Percentiles rank a stretch among this genome's conserved stretches.
These are phyloP conservation scores for Acanthococcus lagerstroemiae DNA, from an alignment of 2,888 invertebrate genomes.

Conservation along the genomic window DNA sequence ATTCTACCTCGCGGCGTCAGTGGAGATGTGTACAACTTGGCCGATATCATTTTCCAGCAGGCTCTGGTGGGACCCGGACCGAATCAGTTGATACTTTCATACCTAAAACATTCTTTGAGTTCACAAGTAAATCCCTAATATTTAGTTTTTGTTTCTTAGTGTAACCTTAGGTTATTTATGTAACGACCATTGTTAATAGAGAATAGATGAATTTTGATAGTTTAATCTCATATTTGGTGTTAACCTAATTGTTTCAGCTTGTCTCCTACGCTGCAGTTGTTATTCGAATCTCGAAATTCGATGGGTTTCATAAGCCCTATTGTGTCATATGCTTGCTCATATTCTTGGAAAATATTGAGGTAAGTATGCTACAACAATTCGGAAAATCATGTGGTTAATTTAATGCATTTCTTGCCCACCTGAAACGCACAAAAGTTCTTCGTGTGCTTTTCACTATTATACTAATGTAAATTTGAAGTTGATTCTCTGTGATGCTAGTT, in stretches of 20 bases:
- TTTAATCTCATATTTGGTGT: no score
- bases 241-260: constrained; percentile 45
- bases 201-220: neutral
- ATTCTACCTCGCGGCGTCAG: constrained; percentile 77
- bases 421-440: neutral
- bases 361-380: constrained; percentile 36
- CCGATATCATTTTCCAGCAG: constrained; percentile 87
- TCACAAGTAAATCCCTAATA: constrained; percentile 52
- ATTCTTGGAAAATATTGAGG: constrained; percentile 61
- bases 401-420: no score
- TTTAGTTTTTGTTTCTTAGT: constrained; percentile 4
- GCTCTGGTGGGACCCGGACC: constrained; percentile 88
- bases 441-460: neutral
- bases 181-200: no score
- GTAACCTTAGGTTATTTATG: constrained; percentile 37
- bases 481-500: neutral
- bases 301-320: constrained; percentile 74
- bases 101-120: constrained; percentile 81
- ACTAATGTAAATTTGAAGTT: neutral
- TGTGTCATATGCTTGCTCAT: constrained; percentile 78
- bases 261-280: constrained; percentile 85
- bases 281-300: constrained; percentile 78
- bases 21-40: constrained; percentile 85
- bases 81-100: constrained; percentile 80
- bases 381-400: no score